phyloP scores from a whole-genome alignment of 2,797 vertebrate species.

The Jordanella pulchra region DNA sequence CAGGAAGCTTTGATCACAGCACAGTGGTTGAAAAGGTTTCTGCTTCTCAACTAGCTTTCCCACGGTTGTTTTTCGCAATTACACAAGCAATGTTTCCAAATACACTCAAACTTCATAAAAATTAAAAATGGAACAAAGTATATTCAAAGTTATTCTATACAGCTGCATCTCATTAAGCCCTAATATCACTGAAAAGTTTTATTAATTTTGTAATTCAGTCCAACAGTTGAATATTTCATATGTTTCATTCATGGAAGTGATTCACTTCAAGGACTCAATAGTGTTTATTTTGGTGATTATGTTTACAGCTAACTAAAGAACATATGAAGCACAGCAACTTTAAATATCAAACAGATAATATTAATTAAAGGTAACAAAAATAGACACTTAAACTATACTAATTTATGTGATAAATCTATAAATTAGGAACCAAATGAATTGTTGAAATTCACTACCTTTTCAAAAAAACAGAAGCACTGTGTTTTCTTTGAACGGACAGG shows the following conservation, averaged over 20 bases:
- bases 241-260: not conserved
- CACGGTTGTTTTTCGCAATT: constrained; percentile 22
- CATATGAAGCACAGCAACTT: not conserved
- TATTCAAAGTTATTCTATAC: not conserved
- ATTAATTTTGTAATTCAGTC: not conserved
- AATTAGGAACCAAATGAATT: too few species aligned
- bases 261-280: not conserved
- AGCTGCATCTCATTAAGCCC: not conserved
- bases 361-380: not conserved
- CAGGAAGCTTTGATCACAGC: constrained; percentile 42
- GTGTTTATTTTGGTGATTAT: not conserved
- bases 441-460: too few species aligned
- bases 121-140: not conserved
- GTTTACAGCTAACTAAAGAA: not conserved
- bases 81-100: not conserved
- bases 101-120: not conserved
- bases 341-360: too few species aligned
- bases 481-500: too few species aligned
- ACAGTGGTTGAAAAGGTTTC: constrained; percentile 60
- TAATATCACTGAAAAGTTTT: not conserved
- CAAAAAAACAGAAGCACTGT: too few species aligned
- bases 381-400: too few species aligned
- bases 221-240: not conserved
- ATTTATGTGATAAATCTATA: too few species aligned
- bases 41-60: constrained; percentile 26